Conservation (phyloP, 2,888 invertebrate species). For the Sinotaia quadrata region DNA sequence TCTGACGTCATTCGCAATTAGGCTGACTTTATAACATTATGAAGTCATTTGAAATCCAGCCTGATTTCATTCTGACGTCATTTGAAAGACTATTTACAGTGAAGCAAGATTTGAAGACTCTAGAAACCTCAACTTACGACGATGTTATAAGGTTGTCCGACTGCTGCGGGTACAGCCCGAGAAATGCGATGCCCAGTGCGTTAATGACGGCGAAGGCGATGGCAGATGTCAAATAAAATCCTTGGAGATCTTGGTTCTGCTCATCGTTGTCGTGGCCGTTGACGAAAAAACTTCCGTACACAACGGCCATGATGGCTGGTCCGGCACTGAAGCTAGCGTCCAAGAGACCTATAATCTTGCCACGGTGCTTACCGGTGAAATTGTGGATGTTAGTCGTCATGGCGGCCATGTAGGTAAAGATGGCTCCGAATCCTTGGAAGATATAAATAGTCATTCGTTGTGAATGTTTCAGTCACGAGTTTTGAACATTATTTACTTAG, state of each 20-base stretch:
- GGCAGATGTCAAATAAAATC: constrained; percentile 53
- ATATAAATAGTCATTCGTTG: no score
- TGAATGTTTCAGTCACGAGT: no score
- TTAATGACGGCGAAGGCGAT: constrained; percentile 46
- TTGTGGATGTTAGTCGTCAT: constrained; percentile 51
- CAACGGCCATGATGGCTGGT: constrained; percentile 49
- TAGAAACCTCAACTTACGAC: no score
- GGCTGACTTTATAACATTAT: no score
- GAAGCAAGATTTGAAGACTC: no score
- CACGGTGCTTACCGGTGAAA: constrained; percentile 52
- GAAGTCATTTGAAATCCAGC: no score
- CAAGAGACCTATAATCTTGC: constrained; percentile 53
- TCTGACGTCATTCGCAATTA: no score
- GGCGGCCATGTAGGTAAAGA: constrained; percentile 57
- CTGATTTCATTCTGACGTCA: no score
- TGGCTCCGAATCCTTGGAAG: constrained; percentile 51
- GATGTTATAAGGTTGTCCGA: no score
- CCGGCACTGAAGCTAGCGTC: constrained; percentile 60
- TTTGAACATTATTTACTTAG: no score
- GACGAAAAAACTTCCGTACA: constrained; percentile 50
- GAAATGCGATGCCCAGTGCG: constrained; percentile 44
- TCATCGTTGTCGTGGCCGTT: constrained; percentile 48
- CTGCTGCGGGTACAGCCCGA: constrained; percentile 34
- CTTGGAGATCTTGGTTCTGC: constrained; percentile 53
- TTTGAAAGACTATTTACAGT: no score